Evolutionary conservation across 1,140 invertebrate genomes (phyloP).

Genomic region (Lordiphosa stackelbergi): DNA sequence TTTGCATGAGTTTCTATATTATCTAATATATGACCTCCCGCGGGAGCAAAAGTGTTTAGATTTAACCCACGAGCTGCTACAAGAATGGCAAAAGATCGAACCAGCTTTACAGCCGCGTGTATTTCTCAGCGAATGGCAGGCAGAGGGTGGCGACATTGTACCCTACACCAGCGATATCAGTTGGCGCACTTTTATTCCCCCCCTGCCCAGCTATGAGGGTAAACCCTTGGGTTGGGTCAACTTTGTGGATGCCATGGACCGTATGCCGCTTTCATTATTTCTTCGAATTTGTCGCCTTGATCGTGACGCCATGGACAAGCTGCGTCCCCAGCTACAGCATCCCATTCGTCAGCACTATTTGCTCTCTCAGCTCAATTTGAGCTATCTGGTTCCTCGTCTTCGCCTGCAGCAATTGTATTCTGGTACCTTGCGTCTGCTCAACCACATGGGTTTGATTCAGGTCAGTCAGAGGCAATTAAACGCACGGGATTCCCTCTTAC

Average conservation of each 20-base stretch:
- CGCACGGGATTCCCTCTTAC: conserved; percentile 83
- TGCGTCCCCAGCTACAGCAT: conserved; percentile 82
- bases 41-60: conserved; percentile 60
- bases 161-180: conserved; percentile 79
- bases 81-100: conserved; percentile 76
- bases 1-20: conserved; percentile 84
- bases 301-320: conserved; percentile 79
- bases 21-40: conserved; percentile 82
- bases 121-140: conserved; percentile 75
- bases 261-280: conserved; percentile 86
- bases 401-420: conserved; percentile 83
- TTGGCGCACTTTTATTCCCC: conserved; percentile 88
- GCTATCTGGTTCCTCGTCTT: conserved; percentile 39
- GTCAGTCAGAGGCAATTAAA: conserved; percentile 76
- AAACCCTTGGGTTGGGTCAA: conserved; percentile 86
- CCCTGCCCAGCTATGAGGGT: conserved; percentile 81
- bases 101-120: conserved; percentile 43
- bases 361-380: conserved; percentile 77
- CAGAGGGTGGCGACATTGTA: conserved; percentile 65
- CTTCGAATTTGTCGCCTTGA: conserved; percentile 82
- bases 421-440: conserved; percentile 80
- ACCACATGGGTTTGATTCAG: conserved; percentile 85
- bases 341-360: conserved; percentile 83
- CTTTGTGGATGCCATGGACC: conserved; percentile 84
- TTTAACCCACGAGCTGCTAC: conserved; percentile 74